Conservation (phyloP, 1,140 invertebrate genomes). For the Epicauta chinensis region DNA sequence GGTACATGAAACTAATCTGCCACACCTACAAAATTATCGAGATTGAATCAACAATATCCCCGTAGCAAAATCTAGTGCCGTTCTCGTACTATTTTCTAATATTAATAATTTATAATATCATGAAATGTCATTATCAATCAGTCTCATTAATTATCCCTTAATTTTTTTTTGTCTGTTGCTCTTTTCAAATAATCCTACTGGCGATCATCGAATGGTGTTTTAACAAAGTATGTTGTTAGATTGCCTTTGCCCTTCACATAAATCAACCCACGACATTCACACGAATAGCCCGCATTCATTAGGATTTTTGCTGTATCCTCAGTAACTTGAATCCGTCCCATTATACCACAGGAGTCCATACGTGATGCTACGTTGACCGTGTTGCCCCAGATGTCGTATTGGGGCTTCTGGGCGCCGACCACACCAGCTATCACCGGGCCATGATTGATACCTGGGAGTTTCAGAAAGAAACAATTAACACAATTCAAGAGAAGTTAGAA, state of each 20-base stretch:
- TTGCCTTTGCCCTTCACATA: constrained; percentile 94
- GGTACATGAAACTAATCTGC: constrained; percentile 6
- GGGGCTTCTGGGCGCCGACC: constrained; percentile 93
- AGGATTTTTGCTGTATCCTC: constrained; percentile 86
- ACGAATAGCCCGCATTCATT: constrained; percentile 72
- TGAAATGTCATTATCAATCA: too few species aligned
- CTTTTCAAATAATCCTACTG: too few species aligned
- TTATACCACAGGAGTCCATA: constrained; percentile 93
- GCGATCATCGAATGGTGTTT: constrained; percentile 48
- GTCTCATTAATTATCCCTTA: too few species aligned
- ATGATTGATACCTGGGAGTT: constrained; percentile 77
- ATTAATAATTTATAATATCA: too few species aligned
- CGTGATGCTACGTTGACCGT: constrained; percentile 93
- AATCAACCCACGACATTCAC: constrained; percentile 80
- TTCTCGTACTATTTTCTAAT: not conserved
- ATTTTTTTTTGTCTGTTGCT: too few species aligned
- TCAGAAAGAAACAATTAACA: not conserved
- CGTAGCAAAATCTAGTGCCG: not conserved
- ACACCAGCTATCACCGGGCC: constrained; percentile 92
- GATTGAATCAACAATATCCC: not conserved
- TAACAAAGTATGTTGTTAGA: constrained; percentile 86
- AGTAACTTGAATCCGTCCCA: constrained; percentile 79
- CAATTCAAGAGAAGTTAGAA: too few species aligned
- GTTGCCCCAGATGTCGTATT: constrained; percentile 98
- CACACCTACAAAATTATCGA: constrained; percentile 1